Evolutionary conservation across 2,113 vertebrate genomes (phyloP), one percentile per base, ranked within the genome.

Genomic region (Puntigrus tetrazona): DNA sequence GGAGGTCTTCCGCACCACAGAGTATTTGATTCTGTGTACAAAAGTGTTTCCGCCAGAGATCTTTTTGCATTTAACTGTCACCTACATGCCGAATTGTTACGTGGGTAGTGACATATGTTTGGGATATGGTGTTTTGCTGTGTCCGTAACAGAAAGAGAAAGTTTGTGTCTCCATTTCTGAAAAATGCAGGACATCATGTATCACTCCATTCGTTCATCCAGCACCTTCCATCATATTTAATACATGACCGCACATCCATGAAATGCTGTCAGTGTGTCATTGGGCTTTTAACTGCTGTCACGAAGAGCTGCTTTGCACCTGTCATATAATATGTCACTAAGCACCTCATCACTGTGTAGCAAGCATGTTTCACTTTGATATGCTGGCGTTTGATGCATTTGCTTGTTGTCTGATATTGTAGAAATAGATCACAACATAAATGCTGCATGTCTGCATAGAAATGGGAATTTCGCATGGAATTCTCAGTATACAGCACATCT

Each of bases 311-410:
- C 34, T 65, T 65, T 34, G 63, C 9, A 59, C 57, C 25, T 59
- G 55, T 59, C n/a, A 45, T 25, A 27, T n/a, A 18, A 11, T 29
- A 67, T 67, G 63, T 34, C 16, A 34, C 31, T 69, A 4, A 20
- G 43, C 25, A 20, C 14, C 27, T 45, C 43, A 20, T 75, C 72
- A 75, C 72, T 50, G 25, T 75, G 72, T 50, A 75, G 70, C 43
- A 43, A 9, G 72, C 72, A 18, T 43, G n/a, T 50, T 47, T 50
- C 72, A 20, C 72, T 75, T 16, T 45, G 29, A 65, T 31, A 65
- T 65, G 61, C 61, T 25, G 10, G 5, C 27, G n/a, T 75, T 50
- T 75, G 73, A 75, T 29, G 72, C 43, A 72, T 72, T 43, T 73
- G 38, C 38, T 20, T 52, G 16, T 22, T 38, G 29, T 50, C 31